Evolutionary conservation across 2,113 vertebrate species (phyloP), one percentile per base, ranked within the genome.

Genomic region (Heterocephalus glaber): DNA sequence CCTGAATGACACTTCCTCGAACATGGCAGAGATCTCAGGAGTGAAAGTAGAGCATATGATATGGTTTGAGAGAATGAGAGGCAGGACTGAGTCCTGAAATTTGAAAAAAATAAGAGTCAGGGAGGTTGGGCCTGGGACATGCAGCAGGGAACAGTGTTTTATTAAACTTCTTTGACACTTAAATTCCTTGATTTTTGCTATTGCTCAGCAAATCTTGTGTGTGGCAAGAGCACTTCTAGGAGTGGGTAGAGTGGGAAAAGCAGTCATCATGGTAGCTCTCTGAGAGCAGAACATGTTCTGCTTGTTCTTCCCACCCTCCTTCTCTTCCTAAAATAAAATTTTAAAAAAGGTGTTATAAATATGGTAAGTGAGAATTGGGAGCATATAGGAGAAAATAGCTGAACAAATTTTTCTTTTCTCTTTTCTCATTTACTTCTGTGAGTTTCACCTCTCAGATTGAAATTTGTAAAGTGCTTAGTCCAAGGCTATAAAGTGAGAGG

Each of bases 71-170:
- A 30, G 38, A 66, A 47, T n/a, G 26, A 30, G 52, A 65, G 10
- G 20, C 35, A 68, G 38, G 33, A 77, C 2, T 80, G 47, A 12
- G 19, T 22, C 11, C 26, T 38, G 33, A 79, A 22, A 44, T 38
- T 7, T 52, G 10, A 79, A 56, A 92, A 11, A 1, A 41, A 26
- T 76, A 38, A 26, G 19, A 58, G n/a, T 24, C 22, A 56, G 92
- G 81, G 17, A 56, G 3, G 8, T 33, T 7, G 44, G 33, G 17
- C 7, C 14, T 66, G 35, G 68, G 6, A 9, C 16, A 22, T 33
- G 22, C 24, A n/a, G 5, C 4, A 11, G 38, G 6, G 24, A 63
- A 28, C 72, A 11, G 2, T 30, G 16, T 0, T 7, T 14, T 1
- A 0, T 38, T 70, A 2, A 19, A 13, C 33, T 66, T 35, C 20